A percentile compares a stretch with the other conserved stretches of the same genome.
These are phyloP conservation scores for Poeciliopsis paucimaculata DNA, from an alignment of 2,797 vertebrate species.

Conservation along the genomic window DNA sequence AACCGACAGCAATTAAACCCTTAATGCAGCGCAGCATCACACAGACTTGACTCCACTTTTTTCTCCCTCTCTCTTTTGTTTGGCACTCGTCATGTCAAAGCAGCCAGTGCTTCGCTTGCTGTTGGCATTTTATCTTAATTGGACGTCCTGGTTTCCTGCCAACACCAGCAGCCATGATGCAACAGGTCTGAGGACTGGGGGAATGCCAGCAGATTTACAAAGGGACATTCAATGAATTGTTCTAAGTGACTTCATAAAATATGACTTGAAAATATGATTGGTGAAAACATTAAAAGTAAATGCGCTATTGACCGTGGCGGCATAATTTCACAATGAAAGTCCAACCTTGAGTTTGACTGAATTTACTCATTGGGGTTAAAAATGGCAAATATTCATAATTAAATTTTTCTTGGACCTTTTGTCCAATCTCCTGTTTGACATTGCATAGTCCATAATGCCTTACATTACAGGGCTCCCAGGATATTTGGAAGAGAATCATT, in stretches of 20 bases:
- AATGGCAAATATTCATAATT: not conserved
- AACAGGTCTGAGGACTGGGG: constrained; percentile 73
- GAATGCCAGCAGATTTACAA: constrained; percentile 37
- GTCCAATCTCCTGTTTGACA: not conserved
- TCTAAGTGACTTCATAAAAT: not conserved
- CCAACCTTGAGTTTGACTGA: not conserved
- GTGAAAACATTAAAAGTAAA: not conserved
- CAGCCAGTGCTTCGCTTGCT: constrained; percentile 34
- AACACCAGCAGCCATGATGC: constrained; percentile 70
- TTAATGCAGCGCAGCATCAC: constrained; percentile 72
- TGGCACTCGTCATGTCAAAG: constrained; percentile 49
- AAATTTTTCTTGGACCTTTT: not conserved
- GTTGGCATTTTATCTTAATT: constrained; percentile 74
- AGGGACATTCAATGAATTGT: not conserved
- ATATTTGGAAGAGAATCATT: not conserved
- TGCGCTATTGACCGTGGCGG: not conserved
- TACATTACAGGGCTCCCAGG: not conserved
- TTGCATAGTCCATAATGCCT: not conserved
- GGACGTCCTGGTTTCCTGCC: constrained; percentile 75
- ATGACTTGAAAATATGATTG: not conserved
- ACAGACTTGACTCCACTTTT: constrained; percentile 39
- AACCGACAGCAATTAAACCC: constrained; percentile 77
- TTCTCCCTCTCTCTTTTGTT: constrained; percentile 55
- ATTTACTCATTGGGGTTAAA: not conserved
- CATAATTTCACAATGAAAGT: not conserved